phyloP scores from a whole-genome alignment of 1,140 invertebrate species.

The Acyrthosiphon pisum region DNA sequence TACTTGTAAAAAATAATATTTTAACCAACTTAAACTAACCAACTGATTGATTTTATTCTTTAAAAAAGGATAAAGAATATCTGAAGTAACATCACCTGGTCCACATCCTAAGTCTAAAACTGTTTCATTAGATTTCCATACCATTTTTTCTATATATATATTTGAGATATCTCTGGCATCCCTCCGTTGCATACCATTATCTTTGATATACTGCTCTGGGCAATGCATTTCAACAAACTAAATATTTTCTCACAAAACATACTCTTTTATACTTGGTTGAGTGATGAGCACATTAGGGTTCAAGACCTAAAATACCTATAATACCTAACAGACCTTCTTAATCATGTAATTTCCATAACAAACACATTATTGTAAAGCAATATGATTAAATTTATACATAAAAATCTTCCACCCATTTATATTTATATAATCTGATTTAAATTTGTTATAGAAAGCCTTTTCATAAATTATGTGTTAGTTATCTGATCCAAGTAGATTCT shows the following conservation, averaged over 20 bases:
- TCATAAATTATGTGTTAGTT: slow-evolving; percentile 1
- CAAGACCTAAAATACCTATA: too few relatives aligned
- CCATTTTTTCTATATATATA: slow-evolving; percentile 48
- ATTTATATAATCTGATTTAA: slow-evolving; percentile 39
- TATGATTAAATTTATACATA: slow-evolving; percentile 24
- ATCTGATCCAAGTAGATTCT: slow-evolving; percentile 1
- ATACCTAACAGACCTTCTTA: background rate
- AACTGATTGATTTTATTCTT: slow-evolving; percentile 40
- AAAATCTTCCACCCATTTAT: background rate
- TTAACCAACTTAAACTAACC: slow-evolving; percentile 1
- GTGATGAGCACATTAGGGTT: background rate
- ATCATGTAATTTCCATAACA: slow-evolving; percentile 42
- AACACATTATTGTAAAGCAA: slow-evolving; percentile 9
- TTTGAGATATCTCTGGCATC: slow-evolving; percentile 30
- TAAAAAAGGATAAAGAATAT: slow-evolving; percentile 53
- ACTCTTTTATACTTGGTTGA: background rate
- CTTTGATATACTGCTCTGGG: slow-evolving; percentile 30
- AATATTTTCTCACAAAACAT: background rate
- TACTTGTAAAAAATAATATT: background rate
- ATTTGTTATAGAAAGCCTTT: background rate
- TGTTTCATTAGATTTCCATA: slow-evolving; percentile 51
- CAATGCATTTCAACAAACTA: slow-evolving; percentile 36
- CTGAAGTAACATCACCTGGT: slow-evolving; percentile 53
- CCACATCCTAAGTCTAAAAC: slow-evolving; percentile 57
- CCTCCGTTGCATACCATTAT: slow-evolving; percentile 53